Conservation (phyloP, 2,113 vertebrate genomes). For the Grammomys surdaster region DNA sequence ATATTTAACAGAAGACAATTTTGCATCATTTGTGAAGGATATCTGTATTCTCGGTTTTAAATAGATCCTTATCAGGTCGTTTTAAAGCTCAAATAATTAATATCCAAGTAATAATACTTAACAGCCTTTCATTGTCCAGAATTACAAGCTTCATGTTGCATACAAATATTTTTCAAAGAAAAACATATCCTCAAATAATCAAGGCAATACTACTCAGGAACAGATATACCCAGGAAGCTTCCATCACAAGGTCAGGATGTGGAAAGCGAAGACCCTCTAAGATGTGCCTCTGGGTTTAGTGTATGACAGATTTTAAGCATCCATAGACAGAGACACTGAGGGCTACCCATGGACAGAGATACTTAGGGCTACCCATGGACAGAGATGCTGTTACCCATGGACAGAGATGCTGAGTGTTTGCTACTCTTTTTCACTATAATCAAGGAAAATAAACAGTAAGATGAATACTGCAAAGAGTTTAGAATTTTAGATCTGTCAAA, state of each 20-base stretch:
- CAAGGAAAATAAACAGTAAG: conserved; percentile 7
- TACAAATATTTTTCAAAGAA: conserved; percentile 58
- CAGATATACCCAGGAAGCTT: conserved; percentile 42
- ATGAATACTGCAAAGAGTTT: conserved; percentile 23
- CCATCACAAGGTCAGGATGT: conserved; percentile 27
- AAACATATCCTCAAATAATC: conserved; percentile 17
- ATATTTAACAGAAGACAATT: conserved; percentile 31
- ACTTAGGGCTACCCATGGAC: background rate
- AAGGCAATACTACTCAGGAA: background rate
- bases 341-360: background rate
- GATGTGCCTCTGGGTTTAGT: conserved; percentile 66
- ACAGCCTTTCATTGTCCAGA: conserved; percentile 27
- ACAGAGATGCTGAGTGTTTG: background rate
- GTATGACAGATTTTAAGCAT: conserved; percentile 14
- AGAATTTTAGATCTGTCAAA: background rate
- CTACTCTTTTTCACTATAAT: conserved; percentile 13
- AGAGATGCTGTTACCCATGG: background rate
- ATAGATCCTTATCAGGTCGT: background rate
- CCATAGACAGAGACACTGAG: background rate
- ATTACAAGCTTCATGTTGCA: conserved; percentile 24
- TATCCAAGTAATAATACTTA: conserved; percentile 51
- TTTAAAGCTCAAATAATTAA: conserved; percentile 64
- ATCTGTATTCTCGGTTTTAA: conserved; percentile 56
- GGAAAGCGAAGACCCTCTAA: conserved; percentile 60
- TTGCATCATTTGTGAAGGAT: conserved; percentile 1